A percentile compares a stretch with the other conserved stretches of the same genome.
These are phyloP conservation scores for Triplophysa tibetana DNA, from an alignment of 2,113 vertebrate species.

Conservation along the genomic window DNA sequence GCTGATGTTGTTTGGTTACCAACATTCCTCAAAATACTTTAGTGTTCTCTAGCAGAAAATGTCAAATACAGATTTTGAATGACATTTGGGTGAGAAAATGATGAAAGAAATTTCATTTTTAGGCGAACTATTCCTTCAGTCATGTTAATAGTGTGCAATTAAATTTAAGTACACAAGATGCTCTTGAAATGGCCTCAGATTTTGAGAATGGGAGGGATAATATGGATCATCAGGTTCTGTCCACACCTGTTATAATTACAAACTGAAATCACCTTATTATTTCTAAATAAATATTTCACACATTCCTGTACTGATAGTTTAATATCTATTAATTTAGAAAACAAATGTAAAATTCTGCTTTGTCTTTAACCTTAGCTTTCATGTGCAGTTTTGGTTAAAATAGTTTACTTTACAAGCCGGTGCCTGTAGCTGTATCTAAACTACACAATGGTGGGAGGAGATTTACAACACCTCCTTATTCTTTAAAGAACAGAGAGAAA, in stretches of 20 bases:
- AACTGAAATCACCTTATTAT: not conserved
- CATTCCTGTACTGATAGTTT: not conserved
- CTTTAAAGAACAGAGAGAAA: not conserved
- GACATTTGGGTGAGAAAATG: no score
- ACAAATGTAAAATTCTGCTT: not conserved
- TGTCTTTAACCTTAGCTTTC: not conserved
- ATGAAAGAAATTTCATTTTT: no score
- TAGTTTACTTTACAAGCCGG: slow-evolving; percentile 6
- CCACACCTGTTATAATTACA: not conserved
- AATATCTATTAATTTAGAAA: not conserved
- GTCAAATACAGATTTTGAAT: no score
- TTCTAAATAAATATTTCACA: not conserved
- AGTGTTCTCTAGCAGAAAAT: no score
- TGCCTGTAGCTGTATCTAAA: not conserved
- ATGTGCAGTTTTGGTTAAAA: not conserved
- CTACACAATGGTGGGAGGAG: slow-evolving; percentile 12
- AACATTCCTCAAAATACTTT: no score
- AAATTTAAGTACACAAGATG: no score
- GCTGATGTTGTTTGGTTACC: no score
- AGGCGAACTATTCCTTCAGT: no score
- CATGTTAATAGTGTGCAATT: no score
- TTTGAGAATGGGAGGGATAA: no score
- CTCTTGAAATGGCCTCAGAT: no score
- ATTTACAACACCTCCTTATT: not conserved
- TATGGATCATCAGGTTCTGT: not conserved